These are phyloP conservation scores for Ecliptopera silaceata DNA, from an alignment of 2,888 invertebrate genomes.

Conservation along the genomic window DNA sequence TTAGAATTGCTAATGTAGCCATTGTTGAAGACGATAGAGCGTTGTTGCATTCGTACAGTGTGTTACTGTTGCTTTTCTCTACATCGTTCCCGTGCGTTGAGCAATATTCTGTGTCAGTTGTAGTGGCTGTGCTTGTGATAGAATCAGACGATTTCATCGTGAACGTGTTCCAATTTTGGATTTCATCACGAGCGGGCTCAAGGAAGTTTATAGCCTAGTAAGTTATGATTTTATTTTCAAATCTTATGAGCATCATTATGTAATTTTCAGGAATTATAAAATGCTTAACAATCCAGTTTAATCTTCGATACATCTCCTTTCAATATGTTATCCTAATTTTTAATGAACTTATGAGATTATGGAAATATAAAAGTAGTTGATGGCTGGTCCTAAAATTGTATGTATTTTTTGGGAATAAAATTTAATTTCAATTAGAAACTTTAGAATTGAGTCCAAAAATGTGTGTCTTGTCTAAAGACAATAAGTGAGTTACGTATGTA, in stretches of 20 bases:
- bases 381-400: too few species aligned
- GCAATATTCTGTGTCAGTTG: slow-evolving; percentile 80
- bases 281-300: too few species aligned
- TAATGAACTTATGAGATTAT: too few species aligned
- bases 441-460: too few species aligned
- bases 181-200: slow-evolving; percentile 83
- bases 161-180: slow-evolving; percentile 79
- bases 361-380: too few species aligned
- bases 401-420: too few species aligned
- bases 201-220: slow-evolving; percentile 81
- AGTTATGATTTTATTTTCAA: slow-evolving; percentile 46
- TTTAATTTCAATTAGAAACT: too few species aligned
- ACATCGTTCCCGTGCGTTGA: slow-evolving; percentile 74
- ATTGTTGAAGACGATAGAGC: slow-evolving; percentile 51
- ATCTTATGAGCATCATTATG: too few species aligned
- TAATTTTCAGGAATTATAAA: neutral
- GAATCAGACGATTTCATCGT: slow-evolving; percentile 76
- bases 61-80: slow-evolving; percentile 58
- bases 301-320: too few species aligned
- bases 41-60: slow-evolving; percentile 51
- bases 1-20: slow-evolving; percentile 54
- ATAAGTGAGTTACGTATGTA: too few species aligned
- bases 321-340: too few species aligned
- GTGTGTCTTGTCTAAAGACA: too few species aligned
- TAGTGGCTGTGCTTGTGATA: slow-evolving; percentile 79